These are phyloP conservation scores for Parascotia fuliginaria DNA, from an alignment of 2,888 invertebrate species.

Conservation along the genomic window DNA sequence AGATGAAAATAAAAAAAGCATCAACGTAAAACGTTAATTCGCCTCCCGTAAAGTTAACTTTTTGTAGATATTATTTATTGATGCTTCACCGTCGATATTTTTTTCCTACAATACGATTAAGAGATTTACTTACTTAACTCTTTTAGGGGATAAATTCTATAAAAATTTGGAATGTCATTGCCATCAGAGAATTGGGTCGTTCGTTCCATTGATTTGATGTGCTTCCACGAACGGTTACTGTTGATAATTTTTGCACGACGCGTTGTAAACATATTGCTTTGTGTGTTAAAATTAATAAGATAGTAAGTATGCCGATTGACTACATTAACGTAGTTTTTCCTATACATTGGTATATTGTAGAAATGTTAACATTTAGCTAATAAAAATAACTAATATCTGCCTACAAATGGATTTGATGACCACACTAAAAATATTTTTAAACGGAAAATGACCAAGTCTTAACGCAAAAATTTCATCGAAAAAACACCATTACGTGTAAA, in stretches of 20 bases:
- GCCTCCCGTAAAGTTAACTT: too few relatives aligned
- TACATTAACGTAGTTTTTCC: constrained; percentile 30
- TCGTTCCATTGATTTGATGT: constrained; percentile 63
- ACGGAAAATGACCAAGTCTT: constrained; percentile 35
- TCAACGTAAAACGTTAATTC: too few relatives aligned
- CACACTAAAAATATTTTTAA: constrained; percentile 10
- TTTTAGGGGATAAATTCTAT: not conserved
- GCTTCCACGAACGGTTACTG: constrained; percentile 71
- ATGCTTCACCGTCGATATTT: too few relatives aligned
- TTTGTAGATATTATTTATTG: too few relatives aligned
- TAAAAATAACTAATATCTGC: not conserved
- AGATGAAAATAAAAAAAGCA: too few relatives aligned
- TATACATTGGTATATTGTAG: constrained; percentile 18
- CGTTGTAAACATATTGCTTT: constrained; percentile 44
- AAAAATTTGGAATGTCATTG: constrained; percentile 11
- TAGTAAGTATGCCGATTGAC: constrained; percentile 20
- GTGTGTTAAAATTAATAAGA: constrained; percentile 35
- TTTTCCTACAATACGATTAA: too few relatives aligned
- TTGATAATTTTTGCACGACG: constrained; percentile 59
- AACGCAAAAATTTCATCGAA: constrained; percentile 18
- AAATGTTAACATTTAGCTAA: constrained; percentile 25
- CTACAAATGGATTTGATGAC: constrained; percentile 23
- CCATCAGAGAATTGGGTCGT: constrained; percentile 45
- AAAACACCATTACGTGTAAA: constrained; percentile 1
- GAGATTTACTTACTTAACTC: too few relatives aligned